Percentiles rank a stretch among this genome's conserved stretches.
Evolutionary conservation across 2,113 vertebrate species (phyloP).

Genomic region (Rhinichthys klamathensis): DNA sequence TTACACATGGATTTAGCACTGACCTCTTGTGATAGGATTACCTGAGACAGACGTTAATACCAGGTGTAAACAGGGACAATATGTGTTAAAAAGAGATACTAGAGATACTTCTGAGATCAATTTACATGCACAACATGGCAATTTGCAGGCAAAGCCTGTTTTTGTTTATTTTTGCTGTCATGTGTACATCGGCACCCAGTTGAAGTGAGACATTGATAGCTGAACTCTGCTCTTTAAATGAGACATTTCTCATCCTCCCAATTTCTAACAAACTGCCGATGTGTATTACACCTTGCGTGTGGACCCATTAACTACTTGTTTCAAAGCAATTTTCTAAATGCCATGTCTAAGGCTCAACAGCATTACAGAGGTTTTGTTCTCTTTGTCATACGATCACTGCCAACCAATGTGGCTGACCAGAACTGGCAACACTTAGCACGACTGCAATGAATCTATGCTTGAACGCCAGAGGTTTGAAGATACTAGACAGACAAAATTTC

Average conservation of each 20-base stretch:
- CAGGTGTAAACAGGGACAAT: neutral
- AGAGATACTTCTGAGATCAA: neutral
- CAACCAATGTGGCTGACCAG: neutral
- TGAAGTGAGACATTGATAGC: neutral
- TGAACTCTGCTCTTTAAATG: constrained; percentile 7
- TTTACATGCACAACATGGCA: neutral
- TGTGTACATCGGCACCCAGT: neutral
- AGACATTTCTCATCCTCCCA: neutral
- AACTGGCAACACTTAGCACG: constrained; percentile 20
- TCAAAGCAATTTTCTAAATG: constrained; percentile 33
- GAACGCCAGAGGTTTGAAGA: neutral
- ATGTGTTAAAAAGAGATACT: neutral
- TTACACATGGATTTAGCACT: neutral
- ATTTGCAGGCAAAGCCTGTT: neutral
- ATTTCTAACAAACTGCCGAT: neutral
- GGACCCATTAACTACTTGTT: constrained; percentile 39
- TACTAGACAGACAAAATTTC: neutral
- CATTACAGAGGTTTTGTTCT: constrained; percentile 32
- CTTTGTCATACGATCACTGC: constrained; percentile 30
- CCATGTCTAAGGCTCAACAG: constrained; percentile 17
- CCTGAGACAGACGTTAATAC: neutral
- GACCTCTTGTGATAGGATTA: neutral
- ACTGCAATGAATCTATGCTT: constrained; percentile 28
- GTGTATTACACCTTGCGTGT: constrained; percentile 30
- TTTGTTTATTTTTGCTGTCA: neutral